Base-by-base conservation (phyloP, 35 echinoderm and acorn worm species). In the Lytechinus pictus region DNA sequence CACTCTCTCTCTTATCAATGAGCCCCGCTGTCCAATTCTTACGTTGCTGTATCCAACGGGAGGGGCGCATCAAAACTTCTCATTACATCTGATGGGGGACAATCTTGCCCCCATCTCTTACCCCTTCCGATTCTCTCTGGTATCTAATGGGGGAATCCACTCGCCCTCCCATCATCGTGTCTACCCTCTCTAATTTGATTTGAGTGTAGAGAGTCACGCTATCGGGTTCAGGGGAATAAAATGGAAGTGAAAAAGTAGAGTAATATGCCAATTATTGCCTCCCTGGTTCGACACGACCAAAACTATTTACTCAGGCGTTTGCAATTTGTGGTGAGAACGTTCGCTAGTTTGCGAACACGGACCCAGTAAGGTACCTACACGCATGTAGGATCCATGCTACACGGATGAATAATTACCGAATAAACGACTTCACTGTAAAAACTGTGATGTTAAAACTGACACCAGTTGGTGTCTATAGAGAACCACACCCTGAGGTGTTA, bases 281-380 rank as follows among this genome's bases (percentile, higher is more conserved):
- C 88, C 29, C 88, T 90, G 29, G 88, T 90, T 54, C 27, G 88
- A 28, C 8, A 90, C 88, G 88, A 90, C 88, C 28, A 90, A 28
- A 90, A 90, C 88, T 90, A 90, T 90, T 90, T 90, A 90, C 52
- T 90, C 88, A 90, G 88, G 88, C 88, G 88, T 90, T 90, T 90
- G 28, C 88, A 90, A 90, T 90, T 90, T 90, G 88, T 14, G 5
- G 88, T 3, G 88, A 90, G 33, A 90, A 52, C n/a, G 88, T 33
- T 14, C 6, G 88, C 19, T 79, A 79, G 19, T 79, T 58, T 79
- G 66, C 19, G 12, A 24, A 24, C 6, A 79, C 66, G n/a, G n/a
- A 79, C 66, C 66, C 66, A 44, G 33, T 44, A 44, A 0, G 33
- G 33, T 44, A 44, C 33, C 33, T 44, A 44, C 33, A 44, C 0